Conservation (phyloP, 2,888 invertebrate species). For the Acholoe squamosa region DNA sequence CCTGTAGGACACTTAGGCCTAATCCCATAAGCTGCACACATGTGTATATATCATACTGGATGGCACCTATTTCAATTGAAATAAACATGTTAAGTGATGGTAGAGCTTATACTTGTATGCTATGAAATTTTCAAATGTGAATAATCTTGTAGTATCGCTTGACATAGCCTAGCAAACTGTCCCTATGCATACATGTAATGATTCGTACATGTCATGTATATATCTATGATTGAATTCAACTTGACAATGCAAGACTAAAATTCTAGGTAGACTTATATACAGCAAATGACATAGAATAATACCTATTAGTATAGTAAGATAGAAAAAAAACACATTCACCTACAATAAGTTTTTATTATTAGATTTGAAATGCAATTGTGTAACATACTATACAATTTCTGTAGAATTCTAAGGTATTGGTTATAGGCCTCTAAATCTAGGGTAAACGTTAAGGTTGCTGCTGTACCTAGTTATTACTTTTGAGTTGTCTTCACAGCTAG, state of each 20-base stretch:
- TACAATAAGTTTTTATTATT: not conserved
- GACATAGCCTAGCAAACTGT: no score
- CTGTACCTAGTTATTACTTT: not conserved
- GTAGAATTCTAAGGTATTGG: not conserved
- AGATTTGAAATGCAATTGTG: not conserved
- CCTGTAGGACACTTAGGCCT: not conserved
- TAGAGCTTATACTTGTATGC: no score
- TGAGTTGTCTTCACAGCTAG: not conserved
- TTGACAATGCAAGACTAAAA: not conserved
- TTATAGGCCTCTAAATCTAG: not conserved
- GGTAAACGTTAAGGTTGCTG: not conserved
- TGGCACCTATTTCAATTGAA: not conserved
- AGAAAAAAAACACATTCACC: not conserved
- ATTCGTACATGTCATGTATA: no score
- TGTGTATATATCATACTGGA: not conserved
- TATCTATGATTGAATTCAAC: no score
- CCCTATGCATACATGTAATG: not conserved
- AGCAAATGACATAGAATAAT: not conserved
- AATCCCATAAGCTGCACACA: not conserved
- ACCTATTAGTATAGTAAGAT: constrained; percentile 17
- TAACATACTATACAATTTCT: not conserved
- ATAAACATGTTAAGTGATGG: no score
- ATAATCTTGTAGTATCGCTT: no score
- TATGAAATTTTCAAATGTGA: no score
- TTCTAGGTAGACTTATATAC: not conserved